Evolutionary conservation across 2,797 vertebrate genomes (phyloP).

Genomic region (Sciaenops ocellatus): DNA sequence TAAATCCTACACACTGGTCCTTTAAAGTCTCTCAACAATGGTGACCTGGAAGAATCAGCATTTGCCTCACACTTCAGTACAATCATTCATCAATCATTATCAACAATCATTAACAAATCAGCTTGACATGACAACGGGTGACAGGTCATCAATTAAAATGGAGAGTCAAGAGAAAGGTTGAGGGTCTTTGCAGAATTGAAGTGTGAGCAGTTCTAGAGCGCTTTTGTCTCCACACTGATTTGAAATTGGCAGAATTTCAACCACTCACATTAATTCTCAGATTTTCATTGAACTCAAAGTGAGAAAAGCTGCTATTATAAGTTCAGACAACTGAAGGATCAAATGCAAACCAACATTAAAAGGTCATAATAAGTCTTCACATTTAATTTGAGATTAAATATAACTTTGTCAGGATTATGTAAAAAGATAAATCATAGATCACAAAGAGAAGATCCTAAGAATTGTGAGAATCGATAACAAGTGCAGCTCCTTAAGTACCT

Average conservation of each 20-base stretch:
- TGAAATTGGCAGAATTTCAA: constrained; percentile 19
- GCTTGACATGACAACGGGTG: constrained; percentile 22
- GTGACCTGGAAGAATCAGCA: constrained; percentile 24
- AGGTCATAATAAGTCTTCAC: background rate
- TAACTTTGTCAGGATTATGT: too few species aligned
- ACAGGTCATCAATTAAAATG: constrained; percentile 39
- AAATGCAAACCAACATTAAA: background rate
- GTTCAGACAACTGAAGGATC: constrained; percentile 9
- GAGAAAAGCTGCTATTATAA: background rate
- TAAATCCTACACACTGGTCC: background rate
- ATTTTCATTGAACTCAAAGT: background rate
- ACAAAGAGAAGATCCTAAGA: background rate
- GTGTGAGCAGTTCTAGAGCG: constrained; percentile 4
- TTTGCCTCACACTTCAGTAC: constrained; percentile 42
- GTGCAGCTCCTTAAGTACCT: background rate
- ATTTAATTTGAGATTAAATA: too few species aligned
- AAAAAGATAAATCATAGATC: background rate
- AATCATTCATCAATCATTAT: constrained; percentile 47
- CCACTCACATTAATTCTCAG: background rate
- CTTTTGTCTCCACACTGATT: constrained; percentile 25
- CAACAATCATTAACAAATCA: constrained; percentile 45
- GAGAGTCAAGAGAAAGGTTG: constrained; percentile 47
- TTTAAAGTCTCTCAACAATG: constrained; percentile 20
- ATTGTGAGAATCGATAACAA: background rate
- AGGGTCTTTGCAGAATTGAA: constrained; percentile 31